Base-by-base conservation (phyloP, 2,888 invertebrate genomes). In the Dexiosoma caninum region DNA sequence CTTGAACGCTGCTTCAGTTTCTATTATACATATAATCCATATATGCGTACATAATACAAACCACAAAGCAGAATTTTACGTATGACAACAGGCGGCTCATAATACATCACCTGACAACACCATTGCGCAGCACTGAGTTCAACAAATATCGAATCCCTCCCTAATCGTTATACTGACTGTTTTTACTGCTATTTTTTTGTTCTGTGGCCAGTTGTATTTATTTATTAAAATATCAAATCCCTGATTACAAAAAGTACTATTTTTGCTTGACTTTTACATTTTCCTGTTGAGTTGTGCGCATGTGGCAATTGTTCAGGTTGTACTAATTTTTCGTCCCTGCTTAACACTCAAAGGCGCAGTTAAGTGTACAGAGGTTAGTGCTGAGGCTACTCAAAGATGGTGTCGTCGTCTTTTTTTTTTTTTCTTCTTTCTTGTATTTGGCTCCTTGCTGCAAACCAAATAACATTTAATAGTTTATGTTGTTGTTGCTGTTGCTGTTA, bases 391-490 rank as follows among this genome's bases (percentile, higher is more conserved):
- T 35, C 35, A 55, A 62, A 53, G 35, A 64, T 46, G 57, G 19
- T 44, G 37, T 53, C 23, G 23, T 7, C 10, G 2, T 35, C 10
- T 2, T 46, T 46, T 42, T 19, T 40, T 40, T 40, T 42, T 42
- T 42, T 42, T 42, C 16, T 42, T 12, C 37, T 51, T n/a, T 30
- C n/a, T n/a, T n/a, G n/a, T n/a, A n/a, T n/a, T n/a, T 4, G 37
- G 44, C 64, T 74, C 32, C 64, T 74, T 57, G 44, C 46, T 72
- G 27, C n/a, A 55, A 67, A 37, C 35, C 32, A 53, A 12, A 16
- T 9, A 74, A 64, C 49, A 35, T 74, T 55, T 59, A 79, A 75
- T 75, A 40, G 74, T 51, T 51, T 69, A 49, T 42, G 27, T 49
- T 40, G 3, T 59, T 23, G 27, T 2, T 51, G 64, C 44, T 14